A percentile compares a stretch with the other conserved stretches of the same genome.
Conservation (phyloP, 2,113 vertebrate genomes). For the Perognathus longimembris region DNA sequence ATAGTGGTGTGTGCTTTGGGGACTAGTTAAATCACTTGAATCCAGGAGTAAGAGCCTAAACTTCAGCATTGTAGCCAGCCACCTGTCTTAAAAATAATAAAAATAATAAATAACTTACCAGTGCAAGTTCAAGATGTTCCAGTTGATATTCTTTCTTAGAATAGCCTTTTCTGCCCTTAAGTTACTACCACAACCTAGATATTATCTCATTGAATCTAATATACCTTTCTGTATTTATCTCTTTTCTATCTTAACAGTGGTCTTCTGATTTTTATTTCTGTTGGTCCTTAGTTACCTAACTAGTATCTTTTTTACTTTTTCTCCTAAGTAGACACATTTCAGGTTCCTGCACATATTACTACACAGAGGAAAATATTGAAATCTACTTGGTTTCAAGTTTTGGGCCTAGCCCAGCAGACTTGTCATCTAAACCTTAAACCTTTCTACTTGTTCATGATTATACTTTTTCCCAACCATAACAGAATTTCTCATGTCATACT, state of each 20-base stretch:
- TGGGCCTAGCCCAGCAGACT: too few relatives aligned
- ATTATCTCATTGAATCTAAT: not conserved
- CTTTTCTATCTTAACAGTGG: not conserved
- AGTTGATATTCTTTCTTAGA: not conserved
- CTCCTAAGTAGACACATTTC: not conserved
- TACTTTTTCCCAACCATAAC: not conserved
- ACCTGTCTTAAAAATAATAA: not conserved
- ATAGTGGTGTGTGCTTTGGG: too few relatives aligned
- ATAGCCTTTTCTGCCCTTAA: not conserved
- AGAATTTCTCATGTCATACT: not conserved
- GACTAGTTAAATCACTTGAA: not conserved
- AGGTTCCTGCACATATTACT: slow-evolving; percentile 2
- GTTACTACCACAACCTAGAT: not conserved
- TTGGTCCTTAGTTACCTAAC: not conserved
- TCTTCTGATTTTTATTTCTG: not conserved
- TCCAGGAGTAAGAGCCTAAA: not conserved
- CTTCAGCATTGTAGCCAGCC: not conserved
- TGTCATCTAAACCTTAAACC: not conserved
- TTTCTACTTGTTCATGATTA: not conserved
- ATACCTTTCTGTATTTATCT: not conserved
- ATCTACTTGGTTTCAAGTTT: not conserved
- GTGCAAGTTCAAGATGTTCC: not conserved
- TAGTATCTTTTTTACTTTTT: not conserved
- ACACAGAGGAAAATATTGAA: not conserved
- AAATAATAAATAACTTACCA: not conserved